Evolutionary conservation across 2,113 vertebrate genomes (phyloP).

Genomic region (Chlamydotis undulata): DNA sequence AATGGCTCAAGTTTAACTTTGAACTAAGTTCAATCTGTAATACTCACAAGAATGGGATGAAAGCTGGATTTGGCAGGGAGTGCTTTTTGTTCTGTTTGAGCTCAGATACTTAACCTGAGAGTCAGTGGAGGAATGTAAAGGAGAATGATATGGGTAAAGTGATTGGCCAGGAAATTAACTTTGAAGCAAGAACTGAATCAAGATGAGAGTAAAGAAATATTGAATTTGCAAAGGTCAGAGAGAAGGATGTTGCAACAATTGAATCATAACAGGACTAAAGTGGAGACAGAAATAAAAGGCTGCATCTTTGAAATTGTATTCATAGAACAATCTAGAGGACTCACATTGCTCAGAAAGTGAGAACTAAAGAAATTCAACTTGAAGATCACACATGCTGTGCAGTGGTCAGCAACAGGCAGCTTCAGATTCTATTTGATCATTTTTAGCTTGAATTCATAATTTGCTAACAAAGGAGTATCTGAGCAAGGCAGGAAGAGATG

Average conservation of each 20-base stretch:
- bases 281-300: neutral
- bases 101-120: neutral
- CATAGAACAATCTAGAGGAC: neutral
- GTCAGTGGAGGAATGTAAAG: neutral
- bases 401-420: neutral
- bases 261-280: neutral
- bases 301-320: neutral
- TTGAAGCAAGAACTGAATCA: neutral
- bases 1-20: neutral
- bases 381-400: neutral
- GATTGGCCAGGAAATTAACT: conserved; percentile 1
- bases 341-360: neutral
- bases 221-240: conserved; percentile 45
- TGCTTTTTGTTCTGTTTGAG: neutral
- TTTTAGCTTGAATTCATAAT: neutral
- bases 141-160: neutral
- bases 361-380: neutral
- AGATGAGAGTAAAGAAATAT: neutral
- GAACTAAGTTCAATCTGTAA: neutral
- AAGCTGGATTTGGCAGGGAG: neutral
- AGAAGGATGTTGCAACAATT: neutral
- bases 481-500: neutral
- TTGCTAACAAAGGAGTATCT: neutral
- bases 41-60: neutral
- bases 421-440: neutral